These are phyloP conservation scores for Xylota sylvarum DNA, from an alignment of 2,888 invertebrate species.

Conservation along the genomic window DNA sequence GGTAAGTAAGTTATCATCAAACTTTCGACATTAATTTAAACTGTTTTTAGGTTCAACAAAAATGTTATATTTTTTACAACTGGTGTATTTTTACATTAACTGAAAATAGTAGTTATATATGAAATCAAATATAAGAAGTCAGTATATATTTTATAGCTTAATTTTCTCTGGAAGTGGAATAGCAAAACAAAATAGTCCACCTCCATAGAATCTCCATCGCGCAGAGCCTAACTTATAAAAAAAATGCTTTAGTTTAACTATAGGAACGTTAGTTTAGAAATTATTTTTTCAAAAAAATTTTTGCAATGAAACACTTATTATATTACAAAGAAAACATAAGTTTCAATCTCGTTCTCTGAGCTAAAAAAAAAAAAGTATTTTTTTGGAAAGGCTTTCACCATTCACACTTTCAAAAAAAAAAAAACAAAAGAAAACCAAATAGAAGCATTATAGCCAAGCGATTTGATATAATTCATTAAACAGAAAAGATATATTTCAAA, in stretches of 20 bases:
- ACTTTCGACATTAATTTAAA: not conserved
- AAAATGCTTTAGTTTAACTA: slow-evolving; percentile 32
- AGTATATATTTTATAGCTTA: not conserved
- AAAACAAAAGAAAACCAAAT: slow-evolving; percentile 6
- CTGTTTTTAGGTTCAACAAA: not conserved
- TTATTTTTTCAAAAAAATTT: slow-evolving; percentile 29
- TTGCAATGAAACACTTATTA: slow-evolving; percentile 18
- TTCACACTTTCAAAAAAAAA: slow-evolving; percentile 35
- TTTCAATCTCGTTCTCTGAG: slow-evolving; percentile 34
- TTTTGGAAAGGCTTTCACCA: slow-evolving; percentile 39
- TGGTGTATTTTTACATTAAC: not conserved
- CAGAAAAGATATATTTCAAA: slow-evolving; percentile 37
- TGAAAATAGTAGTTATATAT: not conserved
- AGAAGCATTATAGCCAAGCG: slow-evolving; percentile 64
- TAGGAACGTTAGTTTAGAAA: slow-evolving; percentile 34
- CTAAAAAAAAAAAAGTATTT: slow-evolving; percentile 1
- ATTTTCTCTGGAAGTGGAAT: slow-evolving; percentile 49
- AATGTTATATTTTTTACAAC: not conserved
- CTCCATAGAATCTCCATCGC: slow-evolving; percentile 68
- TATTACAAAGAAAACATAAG: slow-evolving; percentile 11
- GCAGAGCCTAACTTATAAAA: slow-evolving; percentile 32
- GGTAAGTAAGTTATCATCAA: slow-evolving; percentile 49
- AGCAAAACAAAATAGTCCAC: slow-evolving; percentile 4
- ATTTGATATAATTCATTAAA: slow-evolving; percentile 67
- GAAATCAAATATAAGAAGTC: not conserved